Percentiles rank a stretch among this genome's conserved stretches.
Conservation (phyloP, 2,113 vertebrate species). For the Notiomystis cincta region DNA sequence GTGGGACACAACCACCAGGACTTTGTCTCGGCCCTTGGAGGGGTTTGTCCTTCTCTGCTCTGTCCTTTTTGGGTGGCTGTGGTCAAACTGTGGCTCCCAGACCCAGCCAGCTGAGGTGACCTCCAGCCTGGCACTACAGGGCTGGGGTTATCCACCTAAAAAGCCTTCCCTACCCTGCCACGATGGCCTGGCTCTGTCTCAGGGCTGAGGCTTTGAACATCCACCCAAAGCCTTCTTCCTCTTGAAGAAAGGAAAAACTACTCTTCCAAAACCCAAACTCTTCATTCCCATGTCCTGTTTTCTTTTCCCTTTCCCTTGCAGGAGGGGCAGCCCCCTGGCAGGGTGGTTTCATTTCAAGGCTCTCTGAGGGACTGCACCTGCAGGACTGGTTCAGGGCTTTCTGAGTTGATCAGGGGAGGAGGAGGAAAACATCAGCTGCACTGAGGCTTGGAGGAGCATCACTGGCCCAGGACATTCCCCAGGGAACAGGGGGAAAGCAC, state of each 20-base stretch:
- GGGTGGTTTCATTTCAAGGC: background rate
- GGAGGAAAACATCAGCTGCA: background rate
- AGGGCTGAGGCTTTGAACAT: background rate
- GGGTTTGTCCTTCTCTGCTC: background rate
- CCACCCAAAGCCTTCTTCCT: background rate
- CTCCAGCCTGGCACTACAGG: background rate
- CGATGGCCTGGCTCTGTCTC: accelerated
- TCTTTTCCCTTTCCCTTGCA: background rate
- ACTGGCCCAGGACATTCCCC: accelerated
- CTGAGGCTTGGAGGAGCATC: background rate
- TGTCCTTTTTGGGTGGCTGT: background rate
- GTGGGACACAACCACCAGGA: background rate
- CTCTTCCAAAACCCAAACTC: background rate
- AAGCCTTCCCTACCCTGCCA: background rate
- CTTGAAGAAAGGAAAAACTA: background rate
- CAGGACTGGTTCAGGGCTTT: background rate
- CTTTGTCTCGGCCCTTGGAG: background rate
- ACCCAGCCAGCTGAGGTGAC: background rate
- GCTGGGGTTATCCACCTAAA: background rate
- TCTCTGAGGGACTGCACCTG: background rate
- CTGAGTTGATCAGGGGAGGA: background rate
- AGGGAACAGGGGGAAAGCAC: background rate
- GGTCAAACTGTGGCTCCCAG: background rate
- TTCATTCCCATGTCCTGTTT: background rate
- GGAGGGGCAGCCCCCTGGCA: too few species aligned